These are phyloP conservation scores for Watersipora subatra DNA, from an alignment of 1,140 invertebrate genomes.

Conservation along the genomic window DNA sequence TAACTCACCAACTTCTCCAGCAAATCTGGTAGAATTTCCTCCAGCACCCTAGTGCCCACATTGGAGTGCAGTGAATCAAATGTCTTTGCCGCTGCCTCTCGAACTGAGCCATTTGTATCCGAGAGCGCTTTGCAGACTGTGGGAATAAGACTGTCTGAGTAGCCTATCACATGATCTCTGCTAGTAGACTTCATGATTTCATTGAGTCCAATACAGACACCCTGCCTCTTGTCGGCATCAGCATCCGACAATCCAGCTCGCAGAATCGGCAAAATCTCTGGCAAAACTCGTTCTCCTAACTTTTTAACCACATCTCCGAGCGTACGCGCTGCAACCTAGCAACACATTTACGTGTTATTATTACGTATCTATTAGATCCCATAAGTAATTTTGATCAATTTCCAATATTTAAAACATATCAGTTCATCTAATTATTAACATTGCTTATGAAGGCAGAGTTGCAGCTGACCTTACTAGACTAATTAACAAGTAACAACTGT, in stretches of 20 bases:
- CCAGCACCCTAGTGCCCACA: slow-evolving; percentile 82
- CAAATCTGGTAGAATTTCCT: slow-evolving; percentile 87
- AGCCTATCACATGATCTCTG: slow-evolving; percentile 59
- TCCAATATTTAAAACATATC: too few relatives aligned
- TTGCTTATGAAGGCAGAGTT: too few relatives aligned
- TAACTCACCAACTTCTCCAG: slow-evolving; percentile 58
- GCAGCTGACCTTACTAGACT: too few relatives aligned
- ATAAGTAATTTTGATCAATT: too few relatives aligned
- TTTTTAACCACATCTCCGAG: slow-evolving; percentile 93
- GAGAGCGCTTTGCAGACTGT: slow-evolving; percentile 82
- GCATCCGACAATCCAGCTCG: slow-evolving; percentile 82
- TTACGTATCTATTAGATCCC: too few relatives aligned
- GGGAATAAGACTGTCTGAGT: slow-evolving; percentile 86
- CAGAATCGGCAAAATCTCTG: slow-evolving; percentile 94
- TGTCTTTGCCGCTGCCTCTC: slow-evolving; percentile 84
- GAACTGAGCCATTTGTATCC: slow-evolving; percentile 80
- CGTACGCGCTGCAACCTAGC: slow-evolving; percentile 77
- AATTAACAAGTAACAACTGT: too few relatives aligned
- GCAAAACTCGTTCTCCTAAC: slow-evolving; percentile 88
- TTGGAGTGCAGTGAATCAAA: slow-evolving; percentile 90
- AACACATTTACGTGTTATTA: too few relatives aligned
- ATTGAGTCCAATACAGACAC: slow-evolving; percentile 91
- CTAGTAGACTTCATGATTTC: slow-evolving; percentile 96
- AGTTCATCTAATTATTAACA: too few relatives aligned
- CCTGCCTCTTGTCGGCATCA: slow-evolving; percentile 80